Conservation (phyloP, 2,888 invertebrate genomes). For the Dicroscelio sp. region DNA sequence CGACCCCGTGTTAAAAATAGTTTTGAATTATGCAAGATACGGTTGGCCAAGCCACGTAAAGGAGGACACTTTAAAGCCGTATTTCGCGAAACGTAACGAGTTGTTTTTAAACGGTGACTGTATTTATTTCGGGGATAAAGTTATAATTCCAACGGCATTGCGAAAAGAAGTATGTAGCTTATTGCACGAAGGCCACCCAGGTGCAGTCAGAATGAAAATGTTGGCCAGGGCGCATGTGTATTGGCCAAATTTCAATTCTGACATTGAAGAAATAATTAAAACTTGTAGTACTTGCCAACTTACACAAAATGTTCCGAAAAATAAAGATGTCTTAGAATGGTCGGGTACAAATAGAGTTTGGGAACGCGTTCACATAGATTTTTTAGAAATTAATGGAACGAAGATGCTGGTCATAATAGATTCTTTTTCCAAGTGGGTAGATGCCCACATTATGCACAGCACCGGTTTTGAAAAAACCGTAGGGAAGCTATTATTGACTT, state of each 20-base stretch:
- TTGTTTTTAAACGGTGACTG: slow-evolving; percentile 35
- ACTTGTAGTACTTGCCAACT: slow-evolving; percentile 84
- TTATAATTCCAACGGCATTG: slow-evolving; percentile 57
- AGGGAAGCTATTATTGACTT: slow-evolving; percentile 53
- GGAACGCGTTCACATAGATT: slow-evolving; percentile 90
- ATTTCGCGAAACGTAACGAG: slow-evolving; percentile 41
- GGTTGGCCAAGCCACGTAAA: slow-evolving; percentile 56
- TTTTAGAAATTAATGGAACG: slow-evolving; percentile 73
- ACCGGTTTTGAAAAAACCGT: slow-evolving; percentile 41
- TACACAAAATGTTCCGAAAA: slow-evolving; percentile 83
- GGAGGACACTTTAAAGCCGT: slow-evolving; percentile 55
- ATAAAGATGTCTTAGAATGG: slow-evolving; percentile 30
- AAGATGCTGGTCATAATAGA: slow-evolving; percentile 62
- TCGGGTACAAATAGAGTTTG: slow-evolving; percentile 85
- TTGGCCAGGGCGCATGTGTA: slow-evolving; percentile 86
- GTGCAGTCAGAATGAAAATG: slow-evolving; percentile 86
- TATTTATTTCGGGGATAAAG: slow-evolving; percentile 56
- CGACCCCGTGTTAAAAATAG: slow-evolving; percentile 35
- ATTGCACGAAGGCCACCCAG: slow-evolving; percentile 83
- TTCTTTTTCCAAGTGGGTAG: slow-evolving; percentile 90
- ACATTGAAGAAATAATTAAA: slow-evolving; percentile 85
- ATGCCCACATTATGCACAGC: slow-evolving; percentile 79
- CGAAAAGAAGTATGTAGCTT: slow-evolving; percentile 40
- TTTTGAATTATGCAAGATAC: slow-evolving; percentile 75
- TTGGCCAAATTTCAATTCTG: slow-evolving; percentile 85